Conservation (phyloP, 1,140 invertebrate genomes). For the Papilio xuthus region DNA sequence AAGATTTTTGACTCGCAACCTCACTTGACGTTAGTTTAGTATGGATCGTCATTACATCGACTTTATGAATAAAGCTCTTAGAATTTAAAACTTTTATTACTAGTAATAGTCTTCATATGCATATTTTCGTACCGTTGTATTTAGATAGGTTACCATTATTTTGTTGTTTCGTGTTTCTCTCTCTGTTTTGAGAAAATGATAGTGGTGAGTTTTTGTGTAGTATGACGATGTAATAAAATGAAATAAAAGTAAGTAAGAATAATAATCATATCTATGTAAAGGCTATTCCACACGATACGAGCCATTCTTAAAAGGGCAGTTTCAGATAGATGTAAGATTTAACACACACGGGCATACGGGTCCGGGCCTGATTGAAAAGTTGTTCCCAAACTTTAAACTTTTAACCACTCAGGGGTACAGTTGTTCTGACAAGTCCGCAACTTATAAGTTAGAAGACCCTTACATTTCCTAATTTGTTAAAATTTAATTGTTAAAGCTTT, state of each 20-base stretch:
- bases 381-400: conserved; percentile 59
- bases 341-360: conserved; percentile 56
- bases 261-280: not conserved
- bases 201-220: too few species aligned
- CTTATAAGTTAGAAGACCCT: conserved; percentile 45
- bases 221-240: too few species aligned
- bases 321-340: conserved; percentile 51
- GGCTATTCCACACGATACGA: conserved; percentile 18
- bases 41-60: conserved; percentile 35
- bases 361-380: conserved; percentile 68
- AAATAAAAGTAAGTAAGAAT: not conserved
- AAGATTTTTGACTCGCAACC: conserved; percentile 63
- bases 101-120: not conserved
- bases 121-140: not conserved
- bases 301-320: conserved; percentile 50
- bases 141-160: not conserved
- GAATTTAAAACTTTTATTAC: not conserved
- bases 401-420: conserved; percentile 47
- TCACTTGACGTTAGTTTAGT: conserved; percentile 42
- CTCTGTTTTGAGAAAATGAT: not conserved
- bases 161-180: too few species aligned
- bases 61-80: not conserved
- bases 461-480: conserved; percentile 46
- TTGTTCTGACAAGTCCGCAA: conserved; percentile 51
- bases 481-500: conserved; percentile 22